Evolutionary conservation across 2,113 vertebrate genomes (phyloP).

Genomic region (Muntiacus reevesi): DNA sequence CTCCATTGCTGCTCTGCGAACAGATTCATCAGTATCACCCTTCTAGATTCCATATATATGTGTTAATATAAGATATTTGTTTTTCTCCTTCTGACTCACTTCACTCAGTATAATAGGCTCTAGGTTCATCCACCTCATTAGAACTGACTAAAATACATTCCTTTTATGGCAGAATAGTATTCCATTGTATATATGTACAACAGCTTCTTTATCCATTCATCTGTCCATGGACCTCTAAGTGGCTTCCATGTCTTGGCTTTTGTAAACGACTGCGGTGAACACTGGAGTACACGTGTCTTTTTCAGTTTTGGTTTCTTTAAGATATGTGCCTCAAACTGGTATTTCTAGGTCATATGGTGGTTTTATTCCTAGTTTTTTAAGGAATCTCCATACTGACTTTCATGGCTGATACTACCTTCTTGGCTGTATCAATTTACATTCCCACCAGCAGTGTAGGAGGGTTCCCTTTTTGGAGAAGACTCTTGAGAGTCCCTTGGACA

Average conservation of each 20-base stretch:
- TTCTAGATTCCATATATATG: background rate
- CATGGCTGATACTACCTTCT: background rate
- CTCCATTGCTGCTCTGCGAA: background rate
- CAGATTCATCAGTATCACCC: background rate
- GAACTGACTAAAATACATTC: background rate
- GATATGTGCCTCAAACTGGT: background rate
- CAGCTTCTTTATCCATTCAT: background rate
- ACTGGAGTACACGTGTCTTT: background rate
- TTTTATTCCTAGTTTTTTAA: background rate
- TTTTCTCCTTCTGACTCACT: background rate
- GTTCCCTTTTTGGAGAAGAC: background rate
- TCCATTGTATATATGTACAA: background rate
- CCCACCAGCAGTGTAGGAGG: background rate
- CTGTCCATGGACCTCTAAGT: background rate
- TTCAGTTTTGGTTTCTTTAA: background rate
- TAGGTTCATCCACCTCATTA: background rate
- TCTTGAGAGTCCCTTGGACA: background rate
- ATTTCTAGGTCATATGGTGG: background rate
- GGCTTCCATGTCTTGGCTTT: background rate
- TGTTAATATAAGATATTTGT: background rate
- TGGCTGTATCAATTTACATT: background rate
- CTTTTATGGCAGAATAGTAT: background rate
- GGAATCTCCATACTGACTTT: background rate
- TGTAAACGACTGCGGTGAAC: background rate
- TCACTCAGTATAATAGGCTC: background rate